Conservation (phyloP, 2,797 vertebrate species). For the Pyrocephalus nanus region DNA sequence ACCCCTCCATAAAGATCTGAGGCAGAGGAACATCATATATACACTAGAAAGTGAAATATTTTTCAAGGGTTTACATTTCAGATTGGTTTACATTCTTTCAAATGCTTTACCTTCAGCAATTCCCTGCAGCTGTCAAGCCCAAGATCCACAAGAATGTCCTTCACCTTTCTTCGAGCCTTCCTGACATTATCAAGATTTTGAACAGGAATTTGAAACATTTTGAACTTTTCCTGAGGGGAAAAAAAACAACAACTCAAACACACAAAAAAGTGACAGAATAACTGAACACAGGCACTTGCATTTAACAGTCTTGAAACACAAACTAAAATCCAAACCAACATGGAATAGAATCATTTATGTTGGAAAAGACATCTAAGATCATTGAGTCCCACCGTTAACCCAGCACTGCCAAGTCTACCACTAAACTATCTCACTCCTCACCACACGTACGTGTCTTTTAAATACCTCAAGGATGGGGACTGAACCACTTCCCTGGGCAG, state of each 20-base stretch:
- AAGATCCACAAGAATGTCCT: slow-evolving; percentile 89
- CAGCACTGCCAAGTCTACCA: background rate
- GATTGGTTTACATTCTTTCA: background rate
- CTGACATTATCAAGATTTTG: slow-evolving; percentile 93
- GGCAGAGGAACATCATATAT: background rate
- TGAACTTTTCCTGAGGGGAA: slow-evolving; percentile 64
- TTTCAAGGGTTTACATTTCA: background rate
- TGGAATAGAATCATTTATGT: background rate
- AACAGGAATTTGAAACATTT: slow-evolving; percentile 97
- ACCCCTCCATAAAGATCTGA: background rate
- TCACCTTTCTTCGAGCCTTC: slow-evolving; percentile 92
- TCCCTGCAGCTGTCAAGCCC: slow-evolving; percentile 91
- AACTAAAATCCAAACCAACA: background rate
- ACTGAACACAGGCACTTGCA: background rate
- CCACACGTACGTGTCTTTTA: fast-evolving
- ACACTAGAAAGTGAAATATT: background rate
- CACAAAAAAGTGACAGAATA: background rate
- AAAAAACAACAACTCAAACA: background rate
- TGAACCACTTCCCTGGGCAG: background rate
- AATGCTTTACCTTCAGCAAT: slow-evolving; percentile 75
- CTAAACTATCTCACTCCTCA: background rate
- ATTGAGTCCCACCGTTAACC: background rate
- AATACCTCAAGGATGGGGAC: background rate
- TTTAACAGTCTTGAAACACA: background rate
- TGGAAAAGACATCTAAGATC: background rate